Conservation (phyloP, 1,140 invertebrate genomes). For the Bombyx mandarina region DNA sequence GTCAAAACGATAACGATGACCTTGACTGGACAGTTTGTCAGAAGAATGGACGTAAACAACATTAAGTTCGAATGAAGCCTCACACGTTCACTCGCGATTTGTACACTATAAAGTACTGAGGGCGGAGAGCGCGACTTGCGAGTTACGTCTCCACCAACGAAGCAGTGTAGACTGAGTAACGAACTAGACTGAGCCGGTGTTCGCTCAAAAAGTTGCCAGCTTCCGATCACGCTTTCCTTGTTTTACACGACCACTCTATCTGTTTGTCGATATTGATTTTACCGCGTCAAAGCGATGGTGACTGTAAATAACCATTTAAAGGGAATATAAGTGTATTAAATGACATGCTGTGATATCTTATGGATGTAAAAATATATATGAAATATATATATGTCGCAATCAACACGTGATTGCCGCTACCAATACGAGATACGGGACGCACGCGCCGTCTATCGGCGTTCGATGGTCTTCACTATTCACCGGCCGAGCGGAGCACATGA, state of each 20-base stretch:
- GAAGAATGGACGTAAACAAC: conserved; percentile 23
- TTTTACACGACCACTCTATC: neutral
- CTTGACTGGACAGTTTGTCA: conserved; percentile 31
- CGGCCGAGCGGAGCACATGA: no score
- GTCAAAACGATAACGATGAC: conserved; percentile 37
- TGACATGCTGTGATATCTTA: no score
- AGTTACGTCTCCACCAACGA: conserved; percentile 30
- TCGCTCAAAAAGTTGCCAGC: conserved; percentile 34
- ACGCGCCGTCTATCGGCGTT: no score
- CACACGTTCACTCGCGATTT: conserved; percentile 48
- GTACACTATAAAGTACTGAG: conserved; percentile 29
- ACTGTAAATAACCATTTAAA: neutral
- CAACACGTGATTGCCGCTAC: no score
- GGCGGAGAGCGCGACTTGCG: conserved; percentile 18
- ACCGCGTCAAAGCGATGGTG: neutral
- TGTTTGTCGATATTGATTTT: conserved; percentile 1
- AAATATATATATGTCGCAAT: no score
- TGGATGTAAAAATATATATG: no score
- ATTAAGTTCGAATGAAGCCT: conserved; percentile 29
- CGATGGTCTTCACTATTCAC: no score
- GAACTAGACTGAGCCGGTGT: conserved; percentile 24
- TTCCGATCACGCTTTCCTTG: conserved; percentile 17
- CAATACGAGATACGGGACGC: no score
- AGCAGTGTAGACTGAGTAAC: conserved; percentile 44
- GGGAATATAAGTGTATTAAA: no score